Base-by-base conservation (phyloP, 2,888 invertebrate genomes). In the Brassicogethes aeneus region DNA sequence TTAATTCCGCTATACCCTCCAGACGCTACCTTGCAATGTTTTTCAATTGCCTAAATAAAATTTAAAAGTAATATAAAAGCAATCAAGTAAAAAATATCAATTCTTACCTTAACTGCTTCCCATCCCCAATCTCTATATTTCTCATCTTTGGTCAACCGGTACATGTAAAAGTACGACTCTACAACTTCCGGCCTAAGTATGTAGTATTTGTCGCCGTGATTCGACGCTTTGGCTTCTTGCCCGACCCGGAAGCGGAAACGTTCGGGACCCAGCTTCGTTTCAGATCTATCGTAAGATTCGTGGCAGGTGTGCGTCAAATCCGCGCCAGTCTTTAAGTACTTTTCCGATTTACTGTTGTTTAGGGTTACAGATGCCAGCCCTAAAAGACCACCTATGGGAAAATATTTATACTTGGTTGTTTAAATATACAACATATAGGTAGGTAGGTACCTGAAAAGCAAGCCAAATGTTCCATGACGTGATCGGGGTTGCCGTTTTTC, bases 111-210 rank as follows among this genome's bases (percentile, higher is more conserved):
- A 2, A 91, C 89, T 5, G 90, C 93, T 61, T 95, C 91, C 99
- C 97, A 99, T 10, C 91, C 97, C 97, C 97, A 99, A 57, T 97
- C 92, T 49, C 96, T 77, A 71, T 99, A 99, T 66, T 91, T 94
- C 59, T 85, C 85, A 62, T 97, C 88, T 66, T 94, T 92, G 48
- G 99, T 99, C 46, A 95, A 73, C 47, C 97, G 77, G 90, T 95
- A 99, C 77, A 99, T 75, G 59, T 94, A 83, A 72, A 97, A 97
- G 73, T 96, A 96, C 52, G 91, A 90, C 72, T 99, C 99, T 59
- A 89, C 82, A 3, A 94, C 95, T 77, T 99, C 99, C 0, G 99
- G 99, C 47, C 99, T 75, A 40, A 97, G 76, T 44, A 97, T 88
- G 69, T 95, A 97, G 66, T 95, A 91, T 65, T 92, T 94, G 67